Conservation (phyloP, 2,113 vertebrate species). For the Zosterops lateralis region DNA sequence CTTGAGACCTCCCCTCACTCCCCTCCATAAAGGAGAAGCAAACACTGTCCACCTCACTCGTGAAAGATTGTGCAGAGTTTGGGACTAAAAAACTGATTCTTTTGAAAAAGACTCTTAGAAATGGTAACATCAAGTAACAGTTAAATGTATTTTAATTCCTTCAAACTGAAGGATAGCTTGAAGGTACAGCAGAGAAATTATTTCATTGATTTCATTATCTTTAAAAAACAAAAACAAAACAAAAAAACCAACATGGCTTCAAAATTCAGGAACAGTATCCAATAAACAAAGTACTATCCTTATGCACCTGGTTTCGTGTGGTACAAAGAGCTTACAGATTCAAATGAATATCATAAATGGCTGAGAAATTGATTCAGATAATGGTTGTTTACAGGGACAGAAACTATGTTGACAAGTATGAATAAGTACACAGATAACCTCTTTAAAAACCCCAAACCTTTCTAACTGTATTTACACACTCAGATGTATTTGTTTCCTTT, state of each 20-base stretch:
- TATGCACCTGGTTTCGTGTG: conserved; percentile 5
- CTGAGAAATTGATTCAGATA: conserved; percentile 18
- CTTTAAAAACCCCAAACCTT: neutral
- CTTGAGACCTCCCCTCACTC: neutral
- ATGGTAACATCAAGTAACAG: conserved; percentile 17
- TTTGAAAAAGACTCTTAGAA: conserved; percentile 59
- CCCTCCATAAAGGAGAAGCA: neutral
- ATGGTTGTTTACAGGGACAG: conserved; percentile 46
- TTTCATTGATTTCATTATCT: conserved; percentile 32
- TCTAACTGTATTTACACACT: conserved; percentile 35
- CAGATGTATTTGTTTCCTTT: conserved; percentile 15
- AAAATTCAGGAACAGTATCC: conserved; percentile 40
- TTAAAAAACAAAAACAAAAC: neutral
- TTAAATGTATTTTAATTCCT: conserved; percentile 64
- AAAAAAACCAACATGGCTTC: conserved; percentile 11
- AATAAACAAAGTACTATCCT: conserved; percentile 1
- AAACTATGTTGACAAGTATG: conserved; percentile 20
- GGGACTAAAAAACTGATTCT: neutral
- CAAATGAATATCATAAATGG: conserved; percentile 1
- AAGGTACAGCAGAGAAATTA: conserved; percentile 57
- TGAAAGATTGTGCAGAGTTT: neutral
- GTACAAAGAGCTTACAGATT: conserved; percentile 51
- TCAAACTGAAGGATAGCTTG: conserved; percentile 49
- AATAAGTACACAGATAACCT: conserved; percentile 8
- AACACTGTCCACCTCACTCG: neutral